These are phyloP conservation scores for Calycopis cecrops DNA, from an alignment of 1,140 invertebrate species.

Conservation along the genomic window DNA sequence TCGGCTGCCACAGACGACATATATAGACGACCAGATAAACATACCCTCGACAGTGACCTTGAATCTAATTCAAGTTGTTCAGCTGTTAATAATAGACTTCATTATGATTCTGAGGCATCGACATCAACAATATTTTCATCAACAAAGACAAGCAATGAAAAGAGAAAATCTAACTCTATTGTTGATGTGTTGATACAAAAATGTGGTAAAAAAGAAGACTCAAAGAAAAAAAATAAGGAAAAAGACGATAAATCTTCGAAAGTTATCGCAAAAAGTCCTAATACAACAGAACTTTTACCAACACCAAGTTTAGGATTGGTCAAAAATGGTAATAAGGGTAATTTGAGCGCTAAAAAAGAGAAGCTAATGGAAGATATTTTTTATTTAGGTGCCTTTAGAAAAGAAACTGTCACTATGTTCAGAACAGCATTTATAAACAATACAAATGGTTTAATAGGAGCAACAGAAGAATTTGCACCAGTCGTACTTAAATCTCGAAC, in stretches of 20 bases:
- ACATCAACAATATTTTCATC: constrained; percentile 77
- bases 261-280: constrained; percentile 74
- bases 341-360: constrained; percentile 70
- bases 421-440: constrained; percentile 81
- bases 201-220: constrained; percentile 76
- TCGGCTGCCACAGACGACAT: constrained; percentile 63
- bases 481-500: constrained; percentile 84
- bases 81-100: constrained; percentile 68
- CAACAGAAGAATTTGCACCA: constrained; percentile 80
- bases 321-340: constrained; percentile 70
- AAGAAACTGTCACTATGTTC: constrained; percentile 82
- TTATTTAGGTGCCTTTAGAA: constrained; percentile 81
- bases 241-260: constrained; percentile 70
- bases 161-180: constrained; percentile 70
- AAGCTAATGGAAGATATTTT: constrained; percentile 73
- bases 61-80: constrained; percentile 81
- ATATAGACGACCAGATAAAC: constrained; percentile 67
- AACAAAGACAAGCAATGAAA: constrained; percentile 72
- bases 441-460: constrained; percentile 73
- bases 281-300: constrained; percentile 77
- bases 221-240: constrained; percentile 75
- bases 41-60: constrained; percentile 77
- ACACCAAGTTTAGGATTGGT: constrained; percentile 75
- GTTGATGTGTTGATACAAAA: constrained; percentile 80
- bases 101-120: constrained; percentile 81